Conservation (phyloP, 1,140 invertebrate genomes). For the Andricus grossulariae region DNA sequence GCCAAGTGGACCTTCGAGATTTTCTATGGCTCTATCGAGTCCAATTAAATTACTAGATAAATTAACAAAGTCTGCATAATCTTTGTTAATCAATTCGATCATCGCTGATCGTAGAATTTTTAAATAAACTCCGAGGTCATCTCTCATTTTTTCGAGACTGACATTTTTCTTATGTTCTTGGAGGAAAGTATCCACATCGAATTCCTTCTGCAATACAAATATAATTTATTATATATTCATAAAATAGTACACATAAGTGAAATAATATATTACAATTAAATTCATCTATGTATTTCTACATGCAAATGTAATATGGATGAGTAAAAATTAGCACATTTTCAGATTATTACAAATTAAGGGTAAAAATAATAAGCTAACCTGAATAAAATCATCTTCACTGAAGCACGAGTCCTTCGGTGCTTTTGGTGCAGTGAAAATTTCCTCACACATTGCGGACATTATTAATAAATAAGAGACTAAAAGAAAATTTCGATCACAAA, state of each 20-base stretch:
- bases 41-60: slow-evolving; percentile 95
- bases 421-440: slow-evolving; percentile 65
- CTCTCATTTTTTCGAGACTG: slow-evolving; percentile 90
- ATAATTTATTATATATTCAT: not conserved
- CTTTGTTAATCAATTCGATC: slow-evolving; percentile 97
- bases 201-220: slow-evolving; percentile 68
- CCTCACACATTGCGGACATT: slow-evolving; percentile 57
- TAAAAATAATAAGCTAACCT: slow-evolving; percentile 55
- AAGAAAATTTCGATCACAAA: not conserved
- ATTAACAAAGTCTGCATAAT: slow-evolving; percentile 98
- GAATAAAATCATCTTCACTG: slow-evolving; percentile 68
- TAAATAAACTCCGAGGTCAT: slow-evolving; percentile 92
- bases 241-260: slow-evolving; percentile 25
- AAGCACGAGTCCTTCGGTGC: slow-evolving; percentile 72
- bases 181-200: slow-evolving; percentile 94
- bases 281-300: slow-evolving; percentile 32
- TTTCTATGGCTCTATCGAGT: slow-evolving; percentile 89
- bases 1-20: slow-evolving; percentile 85
- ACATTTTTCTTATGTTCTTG: slow-evolving; percentile 88
- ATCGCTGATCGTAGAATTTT: slow-evolving; percentile 93
- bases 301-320: slow-evolving; percentile 33
- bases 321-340: not conserved
- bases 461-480: not conserved
- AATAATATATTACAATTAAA: slow-evolving; percentile 38
- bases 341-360: slow-evolving; percentile 14